Evolutionary conservation across 2,888 invertebrate species (phyloP).

Genomic region (Cephonodes hylas): DNA sequence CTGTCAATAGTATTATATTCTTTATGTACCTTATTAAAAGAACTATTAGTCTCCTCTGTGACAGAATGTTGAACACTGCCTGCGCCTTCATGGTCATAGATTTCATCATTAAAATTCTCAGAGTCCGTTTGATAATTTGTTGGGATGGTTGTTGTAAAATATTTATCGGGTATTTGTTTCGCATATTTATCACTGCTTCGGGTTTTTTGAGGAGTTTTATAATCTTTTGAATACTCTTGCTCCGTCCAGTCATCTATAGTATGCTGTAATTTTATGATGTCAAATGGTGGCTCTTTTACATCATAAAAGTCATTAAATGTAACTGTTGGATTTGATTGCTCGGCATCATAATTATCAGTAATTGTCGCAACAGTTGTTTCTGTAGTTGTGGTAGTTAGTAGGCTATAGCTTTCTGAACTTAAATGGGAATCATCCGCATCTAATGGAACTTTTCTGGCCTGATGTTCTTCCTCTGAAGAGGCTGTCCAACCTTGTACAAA

Average conservation of each 20-base stretch:
- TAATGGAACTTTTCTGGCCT: constrained; percentile 74
- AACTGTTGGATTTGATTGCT: constrained; percentile 64
- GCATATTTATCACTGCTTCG: constrained; percentile 82
- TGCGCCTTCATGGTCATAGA: constrained; percentile 73
- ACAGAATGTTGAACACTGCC: constrained; percentile 70
- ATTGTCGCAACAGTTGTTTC: constrained; percentile 43
- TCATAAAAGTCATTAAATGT: constrained; percentile 64
- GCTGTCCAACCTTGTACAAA: constrained; percentile 58
- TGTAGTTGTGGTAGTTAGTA: constrained; percentile 46
- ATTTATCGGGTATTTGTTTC: constrained; percentile 89
- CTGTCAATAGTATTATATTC: constrained; percentile 64
- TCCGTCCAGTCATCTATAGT: constrained; percentile 93
- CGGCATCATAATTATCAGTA: constrained; percentile 76
- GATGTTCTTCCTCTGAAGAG: constrained; percentile 56
- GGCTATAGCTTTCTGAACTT: constrained; percentile 48
- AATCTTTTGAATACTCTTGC: constrained; percentile 83
- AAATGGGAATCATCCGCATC: constrained; percentile 45
- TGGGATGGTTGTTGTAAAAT: constrained; percentile 84
- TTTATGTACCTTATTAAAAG: constrained; percentile 41
- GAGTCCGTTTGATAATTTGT: constrained; percentile 51
- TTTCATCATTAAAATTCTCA: constrained; percentile 60
- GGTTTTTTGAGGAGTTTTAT: constrained; percentile 70
- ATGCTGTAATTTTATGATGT: constrained; percentile 87
- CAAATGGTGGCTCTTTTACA: constrained; percentile 82
- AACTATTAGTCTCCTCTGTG: constrained; percentile 53